A percentile compares a stretch with the other conserved stretches of the same genome.
These are phyloP conservation scores for Ephydatia muelleri DNA, from an alignment of 37 sponge, comb jelly and placozoan genomes.

Conservation along the genomic window DNA sequence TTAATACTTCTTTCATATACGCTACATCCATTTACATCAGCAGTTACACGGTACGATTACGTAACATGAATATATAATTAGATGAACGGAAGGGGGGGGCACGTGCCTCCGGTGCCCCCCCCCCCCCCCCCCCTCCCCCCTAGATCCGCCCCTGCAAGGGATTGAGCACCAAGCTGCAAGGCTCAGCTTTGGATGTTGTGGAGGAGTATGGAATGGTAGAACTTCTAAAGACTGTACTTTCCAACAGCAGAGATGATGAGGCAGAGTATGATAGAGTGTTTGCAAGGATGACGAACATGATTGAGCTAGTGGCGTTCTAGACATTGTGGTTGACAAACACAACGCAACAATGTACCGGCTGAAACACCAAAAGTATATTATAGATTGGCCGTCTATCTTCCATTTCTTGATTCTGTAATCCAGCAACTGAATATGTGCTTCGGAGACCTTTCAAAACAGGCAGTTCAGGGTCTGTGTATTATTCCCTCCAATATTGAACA, in stretches of 20 bases:
- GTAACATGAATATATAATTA: too few species aligned
- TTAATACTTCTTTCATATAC: too few species aligned
- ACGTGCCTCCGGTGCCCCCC: too few species aligned
- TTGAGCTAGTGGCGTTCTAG: background rate
- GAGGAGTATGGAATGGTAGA: conserved; percentile 28
- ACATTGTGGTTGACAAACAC: background rate
- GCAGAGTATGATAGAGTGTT: conserved; percentile 1
- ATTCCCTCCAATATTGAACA: background rate
- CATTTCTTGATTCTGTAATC: background rate
- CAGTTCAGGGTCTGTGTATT: background rate
- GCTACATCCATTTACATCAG: too few species aligned
- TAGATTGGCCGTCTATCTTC: conserved; percentile 1
- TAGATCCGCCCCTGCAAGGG: too few species aligned
- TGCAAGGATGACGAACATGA: background rate
- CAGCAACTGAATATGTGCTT: background rate
- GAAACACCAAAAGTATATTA: conserved; percentile 1
- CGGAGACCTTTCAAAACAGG: conserved; percentile 1
- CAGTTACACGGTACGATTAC: too few species aligned
- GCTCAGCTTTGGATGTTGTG: conserved; percentile 30
- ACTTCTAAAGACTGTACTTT: conserved; percentile 1
- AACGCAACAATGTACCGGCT: background rate
- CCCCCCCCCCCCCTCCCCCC: too few species aligned
- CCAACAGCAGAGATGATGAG: background rate
- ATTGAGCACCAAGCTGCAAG: conserved; percentile 25
- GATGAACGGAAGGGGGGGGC: too few species aligned